Evolutionary conservation across 2,888 invertebrate genomes (phyloP).

Genomic region (Himalopsyche japonica): DNA sequence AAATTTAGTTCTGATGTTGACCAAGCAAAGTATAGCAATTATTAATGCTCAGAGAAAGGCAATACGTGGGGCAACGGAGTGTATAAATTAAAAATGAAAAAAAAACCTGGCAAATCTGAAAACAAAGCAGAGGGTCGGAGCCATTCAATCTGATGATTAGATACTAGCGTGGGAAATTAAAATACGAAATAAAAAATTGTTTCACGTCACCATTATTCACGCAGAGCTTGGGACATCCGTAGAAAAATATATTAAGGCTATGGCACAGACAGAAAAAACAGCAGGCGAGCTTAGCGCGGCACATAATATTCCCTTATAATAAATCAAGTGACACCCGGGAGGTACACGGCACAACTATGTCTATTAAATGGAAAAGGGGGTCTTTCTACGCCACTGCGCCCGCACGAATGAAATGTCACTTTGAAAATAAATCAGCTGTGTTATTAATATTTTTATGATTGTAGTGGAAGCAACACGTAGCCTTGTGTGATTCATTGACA

Average conservation of each 20-base stretch:
- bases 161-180: slow-evolving; percentile 26
- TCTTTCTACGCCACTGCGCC: not conserved
- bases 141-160: slow-evolving; percentile 28
- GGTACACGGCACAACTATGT: slow-evolving; percentile 9
- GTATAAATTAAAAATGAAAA: not conserved
- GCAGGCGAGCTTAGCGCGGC: slow-evolving; percentile 31
- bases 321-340: slow-evolving; percentile 34
- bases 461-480: not conserved
- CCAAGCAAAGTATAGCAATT: too few relatives aligned
- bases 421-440: not conserved
- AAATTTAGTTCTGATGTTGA: too few relatives aligned
- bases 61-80: too few relatives aligned
- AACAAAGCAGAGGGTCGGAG: slow-evolving; percentile 5
- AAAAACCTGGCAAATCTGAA: not conserved
- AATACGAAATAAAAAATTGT: slow-evolving; percentile 29
- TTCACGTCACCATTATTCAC: slow-evolving; percentile 23
- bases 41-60: too few relatives aligned
- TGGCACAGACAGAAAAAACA: slow-evolving; percentile 23
- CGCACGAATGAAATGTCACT: slow-evolving; percentile 3
- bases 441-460: not conserved
- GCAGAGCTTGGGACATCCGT: slow-evolving; percentile 15
- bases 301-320: slow-evolving; percentile 39
- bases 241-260: slow-evolving; percentile 30
- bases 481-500: not conserved
- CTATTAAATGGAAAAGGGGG: slow-evolving; percentile 5